These are phyloP conservation scores for Drosophila aldrichi DNA, from an alignment of 2,888 invertebrate genomes.

Conservation along the genomic window DNA sequence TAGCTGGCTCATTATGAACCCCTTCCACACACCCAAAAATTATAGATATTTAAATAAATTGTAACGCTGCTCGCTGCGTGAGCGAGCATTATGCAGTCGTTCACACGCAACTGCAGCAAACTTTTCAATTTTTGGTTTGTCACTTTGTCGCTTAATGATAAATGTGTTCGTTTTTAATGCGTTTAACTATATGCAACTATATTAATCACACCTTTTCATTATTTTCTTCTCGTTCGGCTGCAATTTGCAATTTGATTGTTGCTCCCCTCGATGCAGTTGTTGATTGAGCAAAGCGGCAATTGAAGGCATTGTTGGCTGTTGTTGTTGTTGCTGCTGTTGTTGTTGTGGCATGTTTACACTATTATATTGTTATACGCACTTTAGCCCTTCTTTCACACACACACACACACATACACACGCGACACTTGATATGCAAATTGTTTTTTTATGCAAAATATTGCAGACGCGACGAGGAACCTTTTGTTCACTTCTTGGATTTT, in stretches of 20 bases:
- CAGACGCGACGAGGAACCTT: constrained; percentile 41
- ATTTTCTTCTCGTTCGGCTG: constrained; percentile 36
- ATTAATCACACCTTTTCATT: constrained; percentile 58
- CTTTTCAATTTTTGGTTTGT: background rate
- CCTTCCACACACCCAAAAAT: no score
- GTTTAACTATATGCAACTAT: constrained; percentile 10
- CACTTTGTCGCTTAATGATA: background rate
- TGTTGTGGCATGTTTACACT: constrained; percentile 40
- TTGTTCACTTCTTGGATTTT: background rate
- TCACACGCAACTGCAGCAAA: background rate
- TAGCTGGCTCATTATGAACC: background rate
- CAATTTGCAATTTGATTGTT: constrained; percentile 30
- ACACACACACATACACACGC: constrained; percentile 13
- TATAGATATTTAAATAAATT: background rate
- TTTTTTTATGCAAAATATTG: constrained; percentile 38
- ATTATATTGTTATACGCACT: constrained; percentile 51
- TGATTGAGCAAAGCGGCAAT: constrained; percentile 30
- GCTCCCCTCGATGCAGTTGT: constrained; percentile 39
- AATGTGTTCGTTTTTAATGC: constrained; percentile 20
- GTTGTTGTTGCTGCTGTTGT: constrained; percentile 22
- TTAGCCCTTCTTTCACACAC: constrained; percentile 22
- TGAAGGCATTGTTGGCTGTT: constrained; percentile 34
- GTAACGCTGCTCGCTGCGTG: background rate
- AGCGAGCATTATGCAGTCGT: background rate
- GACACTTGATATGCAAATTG: constrained; percentile 50